Evolutionary conservation across 2,113 vertebrate species (phyloP), one percentile per base, ranked within the genome.

Genomic region (Nerophis ophidion): DNA sequence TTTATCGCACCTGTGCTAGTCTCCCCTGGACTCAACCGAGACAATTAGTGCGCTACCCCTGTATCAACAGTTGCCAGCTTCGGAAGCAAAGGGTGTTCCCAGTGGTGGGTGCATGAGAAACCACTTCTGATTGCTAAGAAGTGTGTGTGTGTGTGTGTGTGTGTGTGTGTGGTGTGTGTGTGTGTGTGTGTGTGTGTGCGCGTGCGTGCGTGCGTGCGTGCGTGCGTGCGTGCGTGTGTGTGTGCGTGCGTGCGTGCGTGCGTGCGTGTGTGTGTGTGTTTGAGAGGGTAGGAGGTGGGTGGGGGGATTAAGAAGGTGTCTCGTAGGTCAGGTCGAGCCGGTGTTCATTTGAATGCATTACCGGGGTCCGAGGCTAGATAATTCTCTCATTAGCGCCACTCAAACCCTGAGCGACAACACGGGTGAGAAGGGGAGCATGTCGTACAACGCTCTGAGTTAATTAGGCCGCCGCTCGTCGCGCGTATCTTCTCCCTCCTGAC

Each of bases 301-400:
- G 40, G 77, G 38, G 81, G 80, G 81, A 86, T 88, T 83, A 88
- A 85, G 82, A 85, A 86, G 81, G 74, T 81, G 81, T 85, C 85
- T 76, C 76, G 68, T 72, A 83, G 81, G 82, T 89, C 83, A 84
- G 86, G 80, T 87, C 84, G 36, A 79, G 77, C 74, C 73, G 76
- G 75, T 78, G 75, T 84, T 86, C 83, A 85, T 86, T 82, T 88
- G 81, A 90, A 88, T 84, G 81, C 79, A 82, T 86, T 86, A 87
- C 80, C 74, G 65, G 78, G 82, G 83, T 83, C 76, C 71, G 67
- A 83, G 74, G 77, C 77, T 63, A 84, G 86, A 87, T 86, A 85
- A 87, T 85, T 85, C 83, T 81, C 84, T 87, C 83, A 87, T 86
- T 83, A 88, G 84, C 82, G 72, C 86, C 81, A 88, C 81, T 89